A percentile compares a stretch with the other conserved stretches of the same genome.
These are phyloP conservation scores for Menidia beryllina DNA, from an alignment of 2,113 vertebrate genomes.

Conservation along the genomic window DNA sequence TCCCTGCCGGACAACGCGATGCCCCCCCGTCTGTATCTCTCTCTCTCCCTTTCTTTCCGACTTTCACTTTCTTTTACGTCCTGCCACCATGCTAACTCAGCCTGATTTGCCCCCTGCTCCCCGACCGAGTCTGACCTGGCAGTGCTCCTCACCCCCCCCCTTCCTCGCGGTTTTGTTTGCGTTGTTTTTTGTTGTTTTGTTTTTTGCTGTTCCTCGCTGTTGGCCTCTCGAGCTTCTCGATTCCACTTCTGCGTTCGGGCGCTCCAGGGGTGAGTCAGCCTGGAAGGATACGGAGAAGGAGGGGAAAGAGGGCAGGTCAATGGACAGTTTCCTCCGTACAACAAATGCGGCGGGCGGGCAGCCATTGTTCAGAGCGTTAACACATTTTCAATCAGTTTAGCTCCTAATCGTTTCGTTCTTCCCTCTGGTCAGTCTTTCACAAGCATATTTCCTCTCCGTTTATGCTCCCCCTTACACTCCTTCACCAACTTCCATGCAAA, in stretches of 20 bases:
- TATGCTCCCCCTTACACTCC: background rate
- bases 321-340: constrained; percentile 60
- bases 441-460: background rate
- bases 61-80: constrained; percentile 48
- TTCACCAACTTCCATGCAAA: background rate
- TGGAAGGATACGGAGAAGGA: constrained; percentile 77
- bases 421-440: background rate
- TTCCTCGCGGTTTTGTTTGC: too few species aligned
- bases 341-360: constrained; percentile 46
- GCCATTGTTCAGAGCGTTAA: constrained; percentile 54
- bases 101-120: constrained; percentile 19
- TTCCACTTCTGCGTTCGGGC: constrained; percentile 50
- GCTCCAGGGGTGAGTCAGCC: constrained; percentile 74
- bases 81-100: constrained; percentile 29
- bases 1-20: background rate
- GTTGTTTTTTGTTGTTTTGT: too few species aligned
- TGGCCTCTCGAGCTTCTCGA: constrained; percentile 28
- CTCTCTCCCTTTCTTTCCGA: constrained; percentile 8
- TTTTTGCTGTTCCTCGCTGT: constrained; percentile 26
- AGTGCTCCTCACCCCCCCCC: constrained; percentile 22
- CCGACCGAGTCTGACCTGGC: background rate
- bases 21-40: background rate
- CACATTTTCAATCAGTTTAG: constrained; percentile 66
- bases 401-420: constrained; percentile 3
- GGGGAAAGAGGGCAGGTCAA: constrained; percentile 59